Percentiles rank a stretch among this genome's conserved stretches.
Evolutionary conservation across 2,888 invertebrate species (phyloP).

Genomic region (Ophraella communa): DNA sequence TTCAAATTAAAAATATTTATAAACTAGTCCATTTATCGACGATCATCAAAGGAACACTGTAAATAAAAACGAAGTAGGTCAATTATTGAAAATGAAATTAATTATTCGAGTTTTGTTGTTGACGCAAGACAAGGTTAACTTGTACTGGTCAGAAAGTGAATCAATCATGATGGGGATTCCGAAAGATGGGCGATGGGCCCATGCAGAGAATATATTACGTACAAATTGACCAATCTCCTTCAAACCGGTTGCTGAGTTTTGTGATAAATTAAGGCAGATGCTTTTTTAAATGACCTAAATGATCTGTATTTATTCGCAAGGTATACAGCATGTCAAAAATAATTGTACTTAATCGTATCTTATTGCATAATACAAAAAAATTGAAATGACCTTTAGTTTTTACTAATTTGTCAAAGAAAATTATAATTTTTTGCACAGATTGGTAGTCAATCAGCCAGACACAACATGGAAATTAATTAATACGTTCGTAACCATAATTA

Average conservation of each 20-base stretch:
- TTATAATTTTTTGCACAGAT: too few species aligned
- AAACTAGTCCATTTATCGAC: not conserved
- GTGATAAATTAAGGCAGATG: not conserved
- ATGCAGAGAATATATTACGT: not conserved
- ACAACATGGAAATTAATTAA: too few species aligned
- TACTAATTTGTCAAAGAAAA: too few species aligned
- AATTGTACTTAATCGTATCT: too few species aligned
- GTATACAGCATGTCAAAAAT: not conserved
- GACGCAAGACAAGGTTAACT: constrained; percentile 4
- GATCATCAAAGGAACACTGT: not conserved
- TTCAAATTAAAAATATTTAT: not conserved
- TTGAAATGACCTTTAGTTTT: too few species aligned
- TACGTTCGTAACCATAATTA: too few species aligned
- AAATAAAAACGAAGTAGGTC: not conserved
- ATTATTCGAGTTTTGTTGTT: not conserved
- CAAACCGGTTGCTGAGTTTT: not conserved
- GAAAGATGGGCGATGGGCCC: constrained; percentile 7
- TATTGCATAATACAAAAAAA: too few species aligned
- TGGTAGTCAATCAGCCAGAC: too few species aligned
- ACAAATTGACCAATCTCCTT: constrained; percentile 1
- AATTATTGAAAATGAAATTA: constrained; percentile 9
- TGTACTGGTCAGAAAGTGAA: constrained; percentile 5
- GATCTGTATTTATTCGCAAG: not conserved
- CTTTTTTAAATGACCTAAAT: not conserved
- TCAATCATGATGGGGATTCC: constrained; percentile 5